Base-by-base conservation (phyloP, 2,797 vertebrate genomes). In the Aotus griseimembra region DNA sequence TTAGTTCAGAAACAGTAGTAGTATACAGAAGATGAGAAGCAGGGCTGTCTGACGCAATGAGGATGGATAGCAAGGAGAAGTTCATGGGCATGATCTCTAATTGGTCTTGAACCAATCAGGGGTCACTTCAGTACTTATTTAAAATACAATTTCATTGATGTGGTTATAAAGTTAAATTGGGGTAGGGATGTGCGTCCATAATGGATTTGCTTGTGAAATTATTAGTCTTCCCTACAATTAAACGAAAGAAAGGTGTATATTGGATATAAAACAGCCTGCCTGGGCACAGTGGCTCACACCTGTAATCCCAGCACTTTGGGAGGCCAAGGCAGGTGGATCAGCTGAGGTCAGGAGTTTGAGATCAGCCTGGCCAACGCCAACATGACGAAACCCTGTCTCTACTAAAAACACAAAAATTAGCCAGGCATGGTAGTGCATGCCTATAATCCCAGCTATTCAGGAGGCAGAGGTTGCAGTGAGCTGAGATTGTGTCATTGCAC, bases 1-100 rank as follows among this genome's bases (percentile, higher is more conserved):
- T 20, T 7, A 6, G n/a, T 24, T 64, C 41, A 52, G 75, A 41
- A 83, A n/a, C 4, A 87, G 48, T 3, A 52, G n/a, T 3, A 12
- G 44, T 14, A 6, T 2, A 28, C 1, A n/a, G 67, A 28, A 52
- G 36, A 9, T 24, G 1, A 17, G 33, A 33, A 6, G 1, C 1
- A 2, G 48, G 46, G 36, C 24, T 48, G 58, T 4, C 33, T 19
- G 12, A 24, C 48, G 57, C 82, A 82, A 1, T 0, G 12, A 50
- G 70, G 19, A 30, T 3, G 19, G 36, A 15, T 0, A 5, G 19
- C 8, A 22, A 36, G 58, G 61, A 30, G 44, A 26, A 36, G 48
- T 3, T 58, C 58, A 48, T 0, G 4, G 57, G 58, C 14, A 0
- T 7, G 3, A 8, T 20, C 7, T 48, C 22, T 19, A 44, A 33